Evolutionary conservation across 2,888 invertebrate genomes (phyloP), one percentile per base, ranked within the genome.

Genomic region (Physocephala rufipes): DNA sequence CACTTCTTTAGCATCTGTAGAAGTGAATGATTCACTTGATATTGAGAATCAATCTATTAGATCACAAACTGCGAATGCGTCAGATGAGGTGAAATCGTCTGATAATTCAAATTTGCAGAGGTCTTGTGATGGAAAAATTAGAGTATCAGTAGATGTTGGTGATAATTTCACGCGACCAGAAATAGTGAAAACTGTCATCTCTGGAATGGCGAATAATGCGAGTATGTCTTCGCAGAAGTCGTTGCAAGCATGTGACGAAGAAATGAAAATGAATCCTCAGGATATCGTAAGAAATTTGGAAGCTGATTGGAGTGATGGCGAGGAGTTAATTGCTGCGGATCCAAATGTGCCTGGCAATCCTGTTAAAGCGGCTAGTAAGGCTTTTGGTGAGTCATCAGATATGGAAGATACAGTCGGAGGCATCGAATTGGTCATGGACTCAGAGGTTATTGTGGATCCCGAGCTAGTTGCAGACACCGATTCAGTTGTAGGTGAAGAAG

Each of bases 261-360:
- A 47, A 84, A 15, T 47, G 83, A 76, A 89, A 89, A 75, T 80
- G 87, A 87, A 55, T 74, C 74, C 75, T 71, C 78, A 79, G 30
- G 91, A 91, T 82, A 89, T 93, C 76, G 90, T 91, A 73, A 90
- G 89, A 71, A 90, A 91, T 77, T 86, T 94, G 58, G 84, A 94
- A 71, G 92, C 92, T 1, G 94, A 94, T 80, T 94, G 94, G 93
- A 91, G 90, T 75, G 93, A 93, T 77, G 90, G 88, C 72, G 88
- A 88, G 21, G 87, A 88, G 65, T 51, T 47, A 19, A 47, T 12
- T 26, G 15, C 47, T n/a, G 28, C 36, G 51, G 61, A 69, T 7
- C 24, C 43, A n/a, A 43, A 9, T 45, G 47, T 28, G 51, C 26
- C 59, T 59, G 36, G 1, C 47, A 16, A 16, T 36, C 53, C 19